A percentile compares a stretch with the other conserved stretches of the same genome.
Evolutionary conservation across 92 coral and sea anemone species (phyloP).

Genomic region (Heteractis magnifica): DNA sequence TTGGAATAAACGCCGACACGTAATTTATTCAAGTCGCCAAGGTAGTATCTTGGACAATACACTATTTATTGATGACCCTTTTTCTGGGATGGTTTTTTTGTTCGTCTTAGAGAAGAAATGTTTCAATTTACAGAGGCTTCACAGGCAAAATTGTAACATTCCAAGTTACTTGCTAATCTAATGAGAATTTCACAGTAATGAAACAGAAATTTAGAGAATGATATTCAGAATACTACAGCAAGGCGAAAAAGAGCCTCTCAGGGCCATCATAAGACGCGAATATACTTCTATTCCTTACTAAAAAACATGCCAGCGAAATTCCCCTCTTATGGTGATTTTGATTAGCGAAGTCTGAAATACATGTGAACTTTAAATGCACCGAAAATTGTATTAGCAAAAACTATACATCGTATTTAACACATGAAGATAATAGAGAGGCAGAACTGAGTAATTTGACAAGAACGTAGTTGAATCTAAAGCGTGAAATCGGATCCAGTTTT

Average conservation of each 20-base stretch:
- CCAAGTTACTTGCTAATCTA: no score
- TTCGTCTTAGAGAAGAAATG: background rate
- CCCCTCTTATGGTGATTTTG: background rate
- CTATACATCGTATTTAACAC: background rate
- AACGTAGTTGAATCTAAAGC: background rate
- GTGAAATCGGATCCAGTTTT: constrained; percentile 1
- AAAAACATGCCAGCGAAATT: background rate
- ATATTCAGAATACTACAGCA: no score
- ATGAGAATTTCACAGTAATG: no score
- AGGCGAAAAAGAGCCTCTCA: no score
- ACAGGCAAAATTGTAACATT: no score
- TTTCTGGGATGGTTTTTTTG: background rate
- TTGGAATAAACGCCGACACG: background rate
- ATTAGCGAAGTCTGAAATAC: background rate
- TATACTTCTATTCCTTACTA: no score
- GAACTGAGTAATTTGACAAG: background rate
- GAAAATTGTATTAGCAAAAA: constrained; percentile 1
- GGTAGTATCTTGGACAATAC: background rate
- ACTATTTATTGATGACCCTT: background rate
- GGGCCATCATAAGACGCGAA: no score
- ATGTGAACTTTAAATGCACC: background rate
- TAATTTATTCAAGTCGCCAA: constrained; percentile 5
- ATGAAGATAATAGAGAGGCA: background rate
- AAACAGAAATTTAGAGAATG: no score
- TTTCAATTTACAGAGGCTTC: background rate